Evolutionary conservation across 2,888 invertebrate genomes (phyloP).

Genomic region (Aquatica leii): DNA sequence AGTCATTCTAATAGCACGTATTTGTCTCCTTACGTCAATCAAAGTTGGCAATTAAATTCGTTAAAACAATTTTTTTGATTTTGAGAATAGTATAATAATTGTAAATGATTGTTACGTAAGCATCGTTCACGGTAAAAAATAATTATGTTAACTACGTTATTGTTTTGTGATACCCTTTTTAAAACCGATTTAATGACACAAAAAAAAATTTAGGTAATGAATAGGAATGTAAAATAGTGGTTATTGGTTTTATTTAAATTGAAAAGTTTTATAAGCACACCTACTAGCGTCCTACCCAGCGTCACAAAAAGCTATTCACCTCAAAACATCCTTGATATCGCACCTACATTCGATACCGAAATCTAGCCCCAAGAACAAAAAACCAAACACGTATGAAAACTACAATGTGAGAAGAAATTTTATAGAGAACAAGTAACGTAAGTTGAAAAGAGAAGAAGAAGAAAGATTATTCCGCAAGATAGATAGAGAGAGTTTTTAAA

Average conservation of each 20-base stretch:
- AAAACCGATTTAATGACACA: no score
- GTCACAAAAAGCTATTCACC: slow-evolving; percentile 50
- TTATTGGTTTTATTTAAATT: slow-evolving; percentile 35
- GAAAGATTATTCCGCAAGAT: slow-evolving; percentile 57
- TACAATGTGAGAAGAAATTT: slow-evolving; percentile 33
- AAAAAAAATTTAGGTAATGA: no score
- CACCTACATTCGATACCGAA: slow-evolving; percentile 53
- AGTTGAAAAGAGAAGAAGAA: slow-evolving; percentile 36
- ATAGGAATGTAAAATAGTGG: slow-evolving; percentile 17
- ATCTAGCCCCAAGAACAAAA: slow-evolving; percentile 39
- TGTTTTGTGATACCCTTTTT: no score
- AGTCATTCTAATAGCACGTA: no score
- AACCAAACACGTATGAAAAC: slow-evolving; percentile 33
- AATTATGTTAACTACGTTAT: no score
- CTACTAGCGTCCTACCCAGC: slow-evolving; percentile 41
- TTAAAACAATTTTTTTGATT: no score
- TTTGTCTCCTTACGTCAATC: no score
- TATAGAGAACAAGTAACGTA: slow-evolving; percentile 29
- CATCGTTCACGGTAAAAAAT: no score
- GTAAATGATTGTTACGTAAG: no score
- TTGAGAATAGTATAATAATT: no score
- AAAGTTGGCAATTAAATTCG: no score
- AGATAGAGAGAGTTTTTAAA: slow-evolving; percentile 54
- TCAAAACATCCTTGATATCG: slow-evolving; percentile 52
- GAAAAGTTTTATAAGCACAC: slow-evolving; percentile 40